Percentiles rank a stretch among this genome's conserved stretches.
Evolutionary conservation across 2,113 vertebrate genomes (phyloP).

Genomic region (Actenoides lindsayi): DNA sequence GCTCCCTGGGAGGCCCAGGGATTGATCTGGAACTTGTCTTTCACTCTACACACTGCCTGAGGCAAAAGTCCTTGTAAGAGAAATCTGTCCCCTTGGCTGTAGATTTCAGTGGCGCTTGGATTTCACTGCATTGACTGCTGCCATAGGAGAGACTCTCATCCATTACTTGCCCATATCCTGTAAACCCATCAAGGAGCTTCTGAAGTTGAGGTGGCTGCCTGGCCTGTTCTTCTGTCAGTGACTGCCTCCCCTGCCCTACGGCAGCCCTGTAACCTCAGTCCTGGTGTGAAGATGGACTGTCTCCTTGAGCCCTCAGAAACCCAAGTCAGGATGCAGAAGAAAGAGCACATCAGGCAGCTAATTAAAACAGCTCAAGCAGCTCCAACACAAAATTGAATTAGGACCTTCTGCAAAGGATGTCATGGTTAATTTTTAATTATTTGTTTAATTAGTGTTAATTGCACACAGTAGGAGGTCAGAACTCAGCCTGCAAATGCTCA

Average conservation of each 20-base stretch:
- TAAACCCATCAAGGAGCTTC: background rate
- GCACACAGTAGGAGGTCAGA: background rate
- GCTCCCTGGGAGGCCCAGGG: background rate
- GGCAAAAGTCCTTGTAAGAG: background rate
- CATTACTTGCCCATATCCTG: background rate
- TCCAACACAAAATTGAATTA: background rate
- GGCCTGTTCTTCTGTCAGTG: background rate
- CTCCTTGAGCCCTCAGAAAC: background rate
- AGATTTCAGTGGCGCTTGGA: rapidly evolving
- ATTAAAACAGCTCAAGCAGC: background rate
- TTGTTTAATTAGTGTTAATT: slow-evolving; percentile 56
- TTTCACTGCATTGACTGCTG: rapidly evolving
- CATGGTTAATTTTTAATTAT: slow-evolving; percentile 9
- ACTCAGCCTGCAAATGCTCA: background rate
- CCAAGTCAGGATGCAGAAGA: background rate
- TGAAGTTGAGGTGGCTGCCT: background rate
- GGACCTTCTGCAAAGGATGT: background rate
- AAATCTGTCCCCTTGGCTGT: background rate
- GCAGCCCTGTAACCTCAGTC: background rate
- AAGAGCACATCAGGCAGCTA: background rate
- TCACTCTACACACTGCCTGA: background rate
- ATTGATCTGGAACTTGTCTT: background rate
- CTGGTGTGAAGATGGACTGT: background rate
- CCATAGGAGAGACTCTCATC: background rate
- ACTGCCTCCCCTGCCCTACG: background rate